These are phyloP conservation scores for Rhinoderma darwinii DNA, from an alignment of 2,113 vertebrate genomes.

Conservation along the genomic window DNA sequence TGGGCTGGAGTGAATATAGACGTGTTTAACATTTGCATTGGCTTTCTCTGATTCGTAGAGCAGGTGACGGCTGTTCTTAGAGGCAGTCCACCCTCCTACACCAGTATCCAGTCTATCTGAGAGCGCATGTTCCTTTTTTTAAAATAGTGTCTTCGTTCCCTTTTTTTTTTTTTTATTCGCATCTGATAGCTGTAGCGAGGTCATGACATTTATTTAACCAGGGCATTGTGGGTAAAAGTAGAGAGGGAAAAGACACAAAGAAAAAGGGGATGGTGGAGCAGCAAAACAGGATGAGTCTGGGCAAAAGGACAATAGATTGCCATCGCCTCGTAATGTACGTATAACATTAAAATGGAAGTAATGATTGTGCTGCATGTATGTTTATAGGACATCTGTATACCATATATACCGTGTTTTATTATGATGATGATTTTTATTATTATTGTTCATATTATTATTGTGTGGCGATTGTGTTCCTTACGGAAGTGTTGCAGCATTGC, in stretches of 20 bases:
- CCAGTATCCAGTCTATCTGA: conserved; percentile 69
- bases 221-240: conserved; percentile 71
- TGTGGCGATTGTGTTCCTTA: conserved; percentile 68
- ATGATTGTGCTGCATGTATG: background rate
- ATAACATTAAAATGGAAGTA: conserved; percentile 62
- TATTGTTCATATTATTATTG: conserved; percentile 60
- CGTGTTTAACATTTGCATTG: conserved; percentile 67
- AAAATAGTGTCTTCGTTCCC: conserved; percentile 69
- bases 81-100: conserved; percentile 65
- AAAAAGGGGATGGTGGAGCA: conserved; percentile 68
- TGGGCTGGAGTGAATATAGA: conserved; percentile 53
- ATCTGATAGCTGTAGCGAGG: conserved; percentile 71
- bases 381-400: background rate
- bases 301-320: conserved; percentile 70
- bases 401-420: background rate
- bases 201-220: conserved; percentile 76
- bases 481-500: conserved; percentile 64
- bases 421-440: background rate
- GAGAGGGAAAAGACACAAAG: conserved; percentile 66
- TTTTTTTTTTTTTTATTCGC: conserved; percentile 34
- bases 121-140: conserved; percentile 73
- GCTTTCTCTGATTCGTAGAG: conserved; percentile 68
- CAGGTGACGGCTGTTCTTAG: conserved; percentile 57
- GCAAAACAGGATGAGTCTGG: conserved; percentile 69
- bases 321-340: conserved; percentile 66